Evolutionary conservation across 2,113 vertebrate species (phyloP).

Genomic region (Oncorhynchus nerka): DNA sequence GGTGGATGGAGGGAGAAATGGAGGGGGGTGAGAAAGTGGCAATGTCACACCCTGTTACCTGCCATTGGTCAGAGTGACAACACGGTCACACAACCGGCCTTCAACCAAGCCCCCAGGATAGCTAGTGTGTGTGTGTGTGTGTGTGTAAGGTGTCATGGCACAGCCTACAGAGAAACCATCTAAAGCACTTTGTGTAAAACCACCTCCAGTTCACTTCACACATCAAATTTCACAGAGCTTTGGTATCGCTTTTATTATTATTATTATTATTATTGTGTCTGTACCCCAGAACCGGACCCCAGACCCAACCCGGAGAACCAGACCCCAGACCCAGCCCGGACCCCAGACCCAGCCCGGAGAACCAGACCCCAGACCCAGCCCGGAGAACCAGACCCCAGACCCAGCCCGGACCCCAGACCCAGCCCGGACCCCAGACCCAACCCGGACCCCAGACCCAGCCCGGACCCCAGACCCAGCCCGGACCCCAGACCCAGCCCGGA

Average conservation of each 20-base stretch:
- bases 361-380: too few species aligned
- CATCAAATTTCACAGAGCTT: neutral
- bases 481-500: too few species aligned
- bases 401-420: too few species aligned
- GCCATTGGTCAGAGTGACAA: constrained; percentile 2
- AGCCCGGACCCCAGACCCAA: too few species aligned
- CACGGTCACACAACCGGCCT: neutral
- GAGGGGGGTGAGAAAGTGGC: neutral
- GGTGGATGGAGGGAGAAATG: neutral
- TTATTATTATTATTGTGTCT: neutral
- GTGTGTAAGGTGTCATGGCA: neutral
- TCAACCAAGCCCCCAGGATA: neutral
- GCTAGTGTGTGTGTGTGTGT: neutral
- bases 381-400: too few species aligned
- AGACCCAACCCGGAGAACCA: too few species aligned
- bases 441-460: too few species aligned
- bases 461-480: too few species aligned
- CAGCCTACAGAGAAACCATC: neutral
- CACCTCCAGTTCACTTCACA: neutral
- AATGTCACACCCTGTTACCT: constrained; percentile 19
- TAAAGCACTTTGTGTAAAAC: neutral
- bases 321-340: too few species aligned
- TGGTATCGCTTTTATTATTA: neutral
- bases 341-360: too few species aligned
- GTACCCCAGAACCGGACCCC: too few species aligned